Base-by-base conservation (phyloP, 2,888 invertebrate species). In the Bedellia somnulentella region DNA sequence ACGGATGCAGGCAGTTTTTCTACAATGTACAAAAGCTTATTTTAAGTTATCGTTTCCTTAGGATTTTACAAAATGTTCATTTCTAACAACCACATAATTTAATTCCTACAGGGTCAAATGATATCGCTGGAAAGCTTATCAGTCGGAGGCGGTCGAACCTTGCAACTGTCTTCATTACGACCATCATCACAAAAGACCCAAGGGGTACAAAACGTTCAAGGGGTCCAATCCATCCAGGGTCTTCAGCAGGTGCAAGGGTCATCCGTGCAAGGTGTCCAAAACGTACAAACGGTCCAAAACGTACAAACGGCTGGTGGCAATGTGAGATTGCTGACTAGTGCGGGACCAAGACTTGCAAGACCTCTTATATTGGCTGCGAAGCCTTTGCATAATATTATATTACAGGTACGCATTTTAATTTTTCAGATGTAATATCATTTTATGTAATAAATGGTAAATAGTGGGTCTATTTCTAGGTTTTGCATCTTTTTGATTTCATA, bases 321-420 rank as follows among this genome's bases (percentile, higher is more conserved):
- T 4, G 60, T 66, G 29, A 52, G 70, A 1, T 60, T 67, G 30
- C 36, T 66, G 35, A 42, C 62, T 16, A 62, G 64, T 2, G 44
- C 48, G 30, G 31, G 25, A 2, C 33, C 56, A 11, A 35, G 62
- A 0, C 46, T 58, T 1, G 39, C 62, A 4, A 44, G 71, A 1
- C 70, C 71, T 1, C 45, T 71, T 28, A 46, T 73, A 15, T 55
- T 73, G 11, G 38, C 66, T 6, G 53, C 50, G 15, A 71, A 71
- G 35, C 70, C 70, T 14, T 46, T 68, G 23, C 66, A 68, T 37
- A 70, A 71, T 35, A 61, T 70, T 18, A 67, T 70, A 41, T 35
- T 73, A 25, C 73, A 71, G 64, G 71, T 62, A 32, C n/a, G n/a
- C n/a, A n/a, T n/a, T n/a, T n/a, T n/a, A n/a, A n/a, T n/a, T n/a